A percentile compares a stretch with the other conserved stretches of the same genome.
phyloP scores from a whole-genome alignment of 1,140 invertebrate genomes.

The Zaprionus davidi region DNA sequence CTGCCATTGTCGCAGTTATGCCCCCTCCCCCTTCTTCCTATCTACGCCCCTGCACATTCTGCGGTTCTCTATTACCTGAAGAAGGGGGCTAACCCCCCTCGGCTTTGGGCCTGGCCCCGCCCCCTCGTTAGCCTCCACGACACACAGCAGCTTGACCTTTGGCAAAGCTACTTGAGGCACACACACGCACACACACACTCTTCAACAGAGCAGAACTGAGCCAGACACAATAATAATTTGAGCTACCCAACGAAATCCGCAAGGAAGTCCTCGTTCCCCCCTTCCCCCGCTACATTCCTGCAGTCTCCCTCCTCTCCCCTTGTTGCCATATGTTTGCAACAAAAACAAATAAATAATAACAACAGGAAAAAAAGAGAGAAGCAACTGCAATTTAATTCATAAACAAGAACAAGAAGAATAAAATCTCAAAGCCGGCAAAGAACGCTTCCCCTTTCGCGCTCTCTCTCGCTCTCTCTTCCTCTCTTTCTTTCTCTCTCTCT shows the following conservation, averaged over 20 bases:
- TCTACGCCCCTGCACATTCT: conserved; percentile 1
- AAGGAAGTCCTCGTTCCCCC: conserved; percentile 13
- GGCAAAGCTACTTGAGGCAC: conserved; percentile 33
- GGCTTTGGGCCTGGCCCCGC: neutral
- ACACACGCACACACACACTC: neutral
- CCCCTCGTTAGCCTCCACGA: neutral
- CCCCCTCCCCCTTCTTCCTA: neutral
- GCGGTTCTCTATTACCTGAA: conserved; percentile 11
- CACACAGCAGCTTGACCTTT: conserved; percentile 37
- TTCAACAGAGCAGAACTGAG: conserved; percentile 3
- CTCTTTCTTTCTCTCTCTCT: neutral
- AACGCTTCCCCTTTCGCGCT: conserved; percentile 27
- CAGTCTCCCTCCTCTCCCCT: neutral
- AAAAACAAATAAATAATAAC: conserved; percentile 22
- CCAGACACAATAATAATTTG: conserved; percentile 63
- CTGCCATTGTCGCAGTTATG: neutral
- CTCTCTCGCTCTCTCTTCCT: neutral
- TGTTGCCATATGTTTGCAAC: conserved; percentile 19
- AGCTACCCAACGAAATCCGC: conserved; percentile 17
- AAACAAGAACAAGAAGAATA: conserved; percentile 35
- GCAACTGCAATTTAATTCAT: conserved; percentile 40
- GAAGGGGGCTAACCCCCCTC: neutral
- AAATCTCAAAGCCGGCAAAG: conserved; percentile 29
- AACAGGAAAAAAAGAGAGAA: conserved; percentile 9
- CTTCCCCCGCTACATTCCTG: neutral